Evolutionary conservation across 2,113 vertebrate genomes (phyloP), one percentile per base, ranked within the genome.

Genomic region (Polyodon spathula): DNA sequence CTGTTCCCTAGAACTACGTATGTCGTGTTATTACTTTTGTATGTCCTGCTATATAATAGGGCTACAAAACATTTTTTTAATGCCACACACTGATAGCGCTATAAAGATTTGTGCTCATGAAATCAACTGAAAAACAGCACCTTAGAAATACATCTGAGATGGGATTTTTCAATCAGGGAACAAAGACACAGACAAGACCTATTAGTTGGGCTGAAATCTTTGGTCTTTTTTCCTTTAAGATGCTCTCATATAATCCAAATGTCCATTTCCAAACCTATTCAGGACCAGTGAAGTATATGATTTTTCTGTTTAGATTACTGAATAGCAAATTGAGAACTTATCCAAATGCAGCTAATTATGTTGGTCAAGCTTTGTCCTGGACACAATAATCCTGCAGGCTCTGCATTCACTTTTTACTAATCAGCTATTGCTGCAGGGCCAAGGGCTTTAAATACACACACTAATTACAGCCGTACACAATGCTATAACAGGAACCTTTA

Each of bases 281-380:
- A 53, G 73, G 72, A 38, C 61, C 70, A 74, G 17, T 50, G 75
- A 76, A 77, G 74, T 78, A 72, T 75, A 66, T 77, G 73, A 81
- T 78, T 79, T 83, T 82, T 71, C 67, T 75, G 66, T 76, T 78
- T 62, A 79, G 58, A 56, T 71, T 77, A 68, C 64, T 81, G 80
- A 83, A 84, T 84, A 68, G 58, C 69, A 76, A 68, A 70, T 65
- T n/a, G 52, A 73, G 71, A 77, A 75, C 78, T 79, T 82, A 71
- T 80, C 66, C 76, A 78, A 83, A 85, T 81, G 78, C 71, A 72
- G 58, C 68, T 81, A 69, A 82, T 78, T 83, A 73, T 78, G 82
- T 82, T 79, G 69, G 68, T 80, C 70, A 79, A 75, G 59, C 74
- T 71, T 82, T 84, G 71, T 78, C 46, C 17, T 73, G 75, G 74